Conservation (phyloP, 2,113 vertebrate species). For the Grammomys dolichurus region DNA sequence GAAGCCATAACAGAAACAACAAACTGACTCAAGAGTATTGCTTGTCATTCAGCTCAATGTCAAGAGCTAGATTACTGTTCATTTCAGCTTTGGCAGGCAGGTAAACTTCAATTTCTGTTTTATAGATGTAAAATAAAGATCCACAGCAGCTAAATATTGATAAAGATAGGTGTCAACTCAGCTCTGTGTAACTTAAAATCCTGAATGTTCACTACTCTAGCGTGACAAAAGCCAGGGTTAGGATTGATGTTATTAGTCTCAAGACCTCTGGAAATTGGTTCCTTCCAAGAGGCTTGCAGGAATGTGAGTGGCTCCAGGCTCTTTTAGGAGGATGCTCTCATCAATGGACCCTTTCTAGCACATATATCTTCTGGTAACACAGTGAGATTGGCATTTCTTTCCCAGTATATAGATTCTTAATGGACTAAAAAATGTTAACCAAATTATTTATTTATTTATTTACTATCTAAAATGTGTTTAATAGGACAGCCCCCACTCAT, state of each 20-base stretch:
- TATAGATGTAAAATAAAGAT: background rate
- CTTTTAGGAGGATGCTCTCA: background rate
- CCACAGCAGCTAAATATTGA: background rate
- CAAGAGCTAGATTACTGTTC: background rate
- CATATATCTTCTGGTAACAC: background rate
- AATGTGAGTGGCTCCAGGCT: background rate
- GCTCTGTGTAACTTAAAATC: background rate
- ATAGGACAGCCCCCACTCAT: background rate
- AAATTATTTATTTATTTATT: background rate
- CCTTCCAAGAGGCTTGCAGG: background rate
- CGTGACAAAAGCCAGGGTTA: background rate
- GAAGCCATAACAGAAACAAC: background rate
- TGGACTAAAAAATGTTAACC: slow-evolving; percentile 34
- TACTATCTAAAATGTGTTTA: background rate
- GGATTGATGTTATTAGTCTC: background rate
- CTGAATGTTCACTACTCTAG: background rate
- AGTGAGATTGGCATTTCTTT: background rate
- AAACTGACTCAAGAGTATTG: background rate
- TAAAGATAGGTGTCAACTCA: background rate
- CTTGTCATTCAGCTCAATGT: slow-evolving; percentile 4
- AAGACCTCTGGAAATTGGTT: background rate
- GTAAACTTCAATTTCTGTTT: background rate
- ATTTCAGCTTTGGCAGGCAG: background rate
- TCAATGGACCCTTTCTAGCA: background rate
- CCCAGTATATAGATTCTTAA: background rate